phyloP scores from a whole-genome alignment of 1,140 invertebrate species.

The Drosophila grimshawi region DNA sequence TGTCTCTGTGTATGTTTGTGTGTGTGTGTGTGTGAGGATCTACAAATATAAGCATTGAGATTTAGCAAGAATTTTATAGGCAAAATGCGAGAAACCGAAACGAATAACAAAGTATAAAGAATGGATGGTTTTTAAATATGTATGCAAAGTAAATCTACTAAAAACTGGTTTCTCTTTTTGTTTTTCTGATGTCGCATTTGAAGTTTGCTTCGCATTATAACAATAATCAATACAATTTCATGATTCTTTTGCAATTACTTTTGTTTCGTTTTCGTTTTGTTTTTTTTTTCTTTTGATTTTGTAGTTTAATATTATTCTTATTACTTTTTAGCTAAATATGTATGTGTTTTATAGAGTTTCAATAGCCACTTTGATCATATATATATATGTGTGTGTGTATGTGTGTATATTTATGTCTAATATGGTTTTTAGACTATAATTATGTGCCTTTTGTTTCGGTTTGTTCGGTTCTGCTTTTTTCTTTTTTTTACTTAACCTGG shows the following conservation, averaged over 20 bases:
- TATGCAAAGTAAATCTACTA: constrained; percentile 38
- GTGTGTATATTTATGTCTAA: neutral
- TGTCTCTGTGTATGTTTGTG: constrained; percentile 25
- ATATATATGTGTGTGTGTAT: constrained; percentile 23
- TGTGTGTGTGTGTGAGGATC: constrained; percentile 34
- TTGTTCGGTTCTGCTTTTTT: constrained; percentile 26
- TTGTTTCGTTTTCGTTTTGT: constrained; percentile 18
- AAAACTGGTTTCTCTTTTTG: constrained; percentile 25
- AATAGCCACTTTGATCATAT: constrained; percentile 61
- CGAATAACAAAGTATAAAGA: constrained; percentile 4
- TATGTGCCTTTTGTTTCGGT: constrained; percentile 40
- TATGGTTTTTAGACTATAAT: constrained; percentile 39
- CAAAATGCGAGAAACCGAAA: constrained; percentile 39
- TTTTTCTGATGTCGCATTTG: constrained; percentile 41
- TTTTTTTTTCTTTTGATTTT: constrained; percentile 13
- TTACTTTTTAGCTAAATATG: constrained; percentile 10
- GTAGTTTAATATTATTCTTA: too few species aligned
- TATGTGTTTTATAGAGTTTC: constrained; percentile 40
- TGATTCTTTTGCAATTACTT: constrained; percentile 78
- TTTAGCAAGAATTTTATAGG: constrained; percentile 63
- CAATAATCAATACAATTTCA: constrained; percentile 82
- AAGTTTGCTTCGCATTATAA: constrained; percentile 81
- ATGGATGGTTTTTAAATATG: constrained; percentile 6
- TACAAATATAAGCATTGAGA: constrained; percentile 53
- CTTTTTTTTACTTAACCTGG: neutral